phyloP scores from a whole-genome alignment of 1,140 invertebrate genomes.

The Telenomus remus region DNA sequence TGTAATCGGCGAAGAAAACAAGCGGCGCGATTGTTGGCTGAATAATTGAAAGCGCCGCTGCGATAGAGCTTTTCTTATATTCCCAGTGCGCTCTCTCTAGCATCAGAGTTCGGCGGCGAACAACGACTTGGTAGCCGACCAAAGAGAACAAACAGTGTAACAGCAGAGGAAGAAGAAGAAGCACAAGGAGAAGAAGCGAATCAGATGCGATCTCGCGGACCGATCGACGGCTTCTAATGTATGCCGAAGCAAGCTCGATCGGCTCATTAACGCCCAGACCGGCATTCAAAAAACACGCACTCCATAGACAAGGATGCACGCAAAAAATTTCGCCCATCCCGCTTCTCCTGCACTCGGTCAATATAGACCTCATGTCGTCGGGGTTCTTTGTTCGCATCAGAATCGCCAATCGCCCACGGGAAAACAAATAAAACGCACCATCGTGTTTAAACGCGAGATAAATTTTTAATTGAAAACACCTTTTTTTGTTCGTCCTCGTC shows the following conservation, averaged over 20 bases:
- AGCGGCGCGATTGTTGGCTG: conserved; percentile 75
- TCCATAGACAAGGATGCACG: conserved; percentile 22
- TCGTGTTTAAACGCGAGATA: conserved; percentile 1
- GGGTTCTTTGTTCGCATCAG: conserved; percentile 48
- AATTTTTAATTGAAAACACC: not conserved
- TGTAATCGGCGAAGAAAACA: conserved; percentile 76
- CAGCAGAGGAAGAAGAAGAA: conserved; percentile 16
- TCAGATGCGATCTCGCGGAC: conserved; percentile 65
- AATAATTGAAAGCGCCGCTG: conserved; percentile 76
- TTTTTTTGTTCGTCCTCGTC: not conserved
- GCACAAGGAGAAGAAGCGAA: conserved; percentile 42
- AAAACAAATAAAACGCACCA: conserved; percentile 11
- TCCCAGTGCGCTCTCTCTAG: conserved; percentile 65
- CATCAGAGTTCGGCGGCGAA: conserved; percentile 49
- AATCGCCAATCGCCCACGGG: conserved; percentile 13
- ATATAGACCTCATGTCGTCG: conserved; percentile 70
- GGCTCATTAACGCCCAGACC: conserved; percentile 72
- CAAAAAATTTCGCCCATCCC: conserved; percentile 23
- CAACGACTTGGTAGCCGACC: conserved; percentile 54
- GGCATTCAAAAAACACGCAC: conserved; percentile 49
- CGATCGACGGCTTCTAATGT: conserved; percentile 72
- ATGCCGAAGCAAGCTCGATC: conserved; percentile 63
- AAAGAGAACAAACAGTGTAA: too few relatives aligned
- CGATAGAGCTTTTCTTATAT: conserved; percentile 66
- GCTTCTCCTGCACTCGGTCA: conserved; percentile 7